Evolutionary conservation across 1,140 invertebrate genomes (phyloP).

Genomic region (Drosophila novamexicana): DNA sequence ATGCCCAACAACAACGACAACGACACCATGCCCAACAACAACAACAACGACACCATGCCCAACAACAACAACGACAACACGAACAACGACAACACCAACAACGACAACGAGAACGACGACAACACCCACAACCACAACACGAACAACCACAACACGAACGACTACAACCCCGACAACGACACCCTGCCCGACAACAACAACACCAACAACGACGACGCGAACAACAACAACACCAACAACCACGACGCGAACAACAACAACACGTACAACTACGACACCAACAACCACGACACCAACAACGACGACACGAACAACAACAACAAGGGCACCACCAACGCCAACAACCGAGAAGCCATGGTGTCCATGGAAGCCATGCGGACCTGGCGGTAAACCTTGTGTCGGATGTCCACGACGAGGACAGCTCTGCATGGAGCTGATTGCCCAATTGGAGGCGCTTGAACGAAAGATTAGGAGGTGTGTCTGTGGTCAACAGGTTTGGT

Average conservation of each 20-base stretch:
- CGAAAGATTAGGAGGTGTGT: not conserved
- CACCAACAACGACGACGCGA: not conserved
- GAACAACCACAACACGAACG: not conserved
- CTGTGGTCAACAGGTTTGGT: not conserved
- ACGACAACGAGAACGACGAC: not conserved
- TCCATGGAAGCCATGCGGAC: not conserved
- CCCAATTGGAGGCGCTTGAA: not conserved
- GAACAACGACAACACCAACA: not conserved
- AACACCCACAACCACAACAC: constrained; percentile 5
- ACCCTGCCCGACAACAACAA: not conserved
- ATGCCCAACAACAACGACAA: not conserved
- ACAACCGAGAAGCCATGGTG: not conserved
- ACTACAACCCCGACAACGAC: not conserved
- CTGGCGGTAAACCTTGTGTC: not conserved
- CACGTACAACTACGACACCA: not conserved
- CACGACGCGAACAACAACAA: not conserved
- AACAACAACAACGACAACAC: not conserved
- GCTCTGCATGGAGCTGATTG: not conserved
- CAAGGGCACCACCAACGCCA: too few species aligned
- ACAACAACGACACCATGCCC: not conserved
- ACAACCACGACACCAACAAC: not conserved
- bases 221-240: not conserved
- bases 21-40: too few species aligned
- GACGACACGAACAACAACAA: too few species aligned
- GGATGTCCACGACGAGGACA: not conserved